phyloP scores from a whole-genome alignment of 2,797 vertebrate genomes.

The Varecia variegata region DNA sequence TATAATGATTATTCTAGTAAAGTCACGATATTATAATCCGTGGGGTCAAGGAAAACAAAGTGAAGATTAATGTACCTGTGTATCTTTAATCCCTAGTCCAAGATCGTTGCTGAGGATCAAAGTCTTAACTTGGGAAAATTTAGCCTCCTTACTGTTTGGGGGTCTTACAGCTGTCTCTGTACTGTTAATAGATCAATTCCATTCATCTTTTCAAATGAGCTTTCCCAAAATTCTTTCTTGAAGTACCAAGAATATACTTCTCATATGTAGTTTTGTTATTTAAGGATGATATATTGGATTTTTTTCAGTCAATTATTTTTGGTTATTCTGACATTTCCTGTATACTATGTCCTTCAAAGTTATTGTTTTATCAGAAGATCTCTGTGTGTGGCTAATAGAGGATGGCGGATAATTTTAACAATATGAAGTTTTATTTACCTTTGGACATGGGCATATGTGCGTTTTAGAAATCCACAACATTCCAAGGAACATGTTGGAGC shows the following conservation, averaged over 20 bases:
- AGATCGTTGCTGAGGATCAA: constrained; percentile 36
- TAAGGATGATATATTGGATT: neutral
- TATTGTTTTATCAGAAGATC: neutral
- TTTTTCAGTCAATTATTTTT: constrained; percentile 21
- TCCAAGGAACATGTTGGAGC: neutral
- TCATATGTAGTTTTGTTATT: constrained; percentile 19
- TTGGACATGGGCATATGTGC: neutral
- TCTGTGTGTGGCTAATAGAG: neutral
- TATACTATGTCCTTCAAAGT: constrained; percentile 3
- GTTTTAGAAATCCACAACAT: neutral
- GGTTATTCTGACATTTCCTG: neutral
- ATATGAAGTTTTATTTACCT: neutral
- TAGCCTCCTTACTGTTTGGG: constrained; percentile 28
- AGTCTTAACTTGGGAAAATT: constrained; percentile 37
- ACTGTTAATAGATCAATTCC: constrained; percentile 46
- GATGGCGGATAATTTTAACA: neutral
- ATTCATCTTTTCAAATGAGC: constrained; percentile 51
- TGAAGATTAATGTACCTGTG: neutral
- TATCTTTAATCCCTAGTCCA: neutral
- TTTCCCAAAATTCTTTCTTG: constrained; percentile 40
- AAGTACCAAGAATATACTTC: constrained; percentile 27
- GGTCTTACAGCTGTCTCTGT: constrained; percentile 48
- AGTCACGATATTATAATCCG: constrained; percentile 36
- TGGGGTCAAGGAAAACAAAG: constrained; percentile 1
- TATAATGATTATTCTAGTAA: constrained; percentile 11